Conservation (phyloP, 2,888 invertebrate species). For the Drosophila seclusa region DNA sequence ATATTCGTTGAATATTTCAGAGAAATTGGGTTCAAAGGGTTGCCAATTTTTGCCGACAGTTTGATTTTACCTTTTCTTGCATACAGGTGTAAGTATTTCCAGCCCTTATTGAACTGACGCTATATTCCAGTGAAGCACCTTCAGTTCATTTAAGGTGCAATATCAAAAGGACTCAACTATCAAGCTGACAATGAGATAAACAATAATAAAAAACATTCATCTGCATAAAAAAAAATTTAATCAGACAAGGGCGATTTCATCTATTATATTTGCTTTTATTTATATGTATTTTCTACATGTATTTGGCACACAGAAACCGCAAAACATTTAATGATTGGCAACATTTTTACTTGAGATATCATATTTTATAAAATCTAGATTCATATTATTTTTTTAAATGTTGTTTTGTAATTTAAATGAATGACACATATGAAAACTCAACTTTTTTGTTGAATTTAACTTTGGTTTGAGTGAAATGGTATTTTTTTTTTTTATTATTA, state of each 20-base stretch:
- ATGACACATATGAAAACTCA: not conserved
- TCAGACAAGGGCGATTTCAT: not conserved
- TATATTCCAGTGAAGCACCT: not conserved
- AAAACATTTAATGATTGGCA: conserved; percentile 70
- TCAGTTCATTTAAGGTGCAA: not conserved
- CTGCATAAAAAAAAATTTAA: not conserved
- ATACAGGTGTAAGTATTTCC: not conserved
- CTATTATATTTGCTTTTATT: conserved; percentile 32
- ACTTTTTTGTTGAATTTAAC: conserved; percentile 2
- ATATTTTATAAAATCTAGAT: conserved; percentile 31
- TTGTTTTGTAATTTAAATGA: not conserved
- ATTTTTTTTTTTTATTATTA: not conserved
- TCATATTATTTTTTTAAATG: conserved; percentile 5
- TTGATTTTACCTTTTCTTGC: conserved; percentile 1
- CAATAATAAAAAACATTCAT: not conserved
- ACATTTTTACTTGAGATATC: conserved; percentile 45
- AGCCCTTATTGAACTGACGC: not conserved
- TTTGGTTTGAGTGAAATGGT: not conserved
- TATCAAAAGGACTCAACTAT: no score
- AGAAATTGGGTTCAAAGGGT: conserved; percentile 5
- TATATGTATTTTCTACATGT: conserved; percentile 40
- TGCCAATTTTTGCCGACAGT: conserved; percentile 18
- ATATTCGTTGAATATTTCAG: conserved; percentile 4
- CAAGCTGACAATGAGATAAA: not conserved
- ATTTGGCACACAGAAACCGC: conserved; percentile 65